A percentile compares a stretch with the other conserved stretches of the same genome.
phyloP scores from a whole-genome alignment of 64 coral and sea anemone genomes.

The Actinia equina region DNA sequence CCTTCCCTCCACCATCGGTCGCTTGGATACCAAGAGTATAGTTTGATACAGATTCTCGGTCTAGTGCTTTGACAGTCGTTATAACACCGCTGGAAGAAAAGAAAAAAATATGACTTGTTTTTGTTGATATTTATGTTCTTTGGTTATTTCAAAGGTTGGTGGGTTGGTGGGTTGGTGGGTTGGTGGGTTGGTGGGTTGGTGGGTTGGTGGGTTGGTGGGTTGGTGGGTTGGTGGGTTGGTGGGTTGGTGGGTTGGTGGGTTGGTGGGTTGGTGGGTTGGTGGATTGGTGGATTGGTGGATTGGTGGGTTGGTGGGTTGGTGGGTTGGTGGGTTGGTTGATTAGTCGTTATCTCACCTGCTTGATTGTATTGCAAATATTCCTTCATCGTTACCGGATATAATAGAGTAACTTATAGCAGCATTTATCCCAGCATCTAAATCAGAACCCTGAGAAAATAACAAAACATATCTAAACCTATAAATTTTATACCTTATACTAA shows the following conservation, averaged over 20 bases:
- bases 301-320: neutral
- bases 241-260: too few species aligned
- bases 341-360: slow-evolving; percentile 70
- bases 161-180: too few species aligned
- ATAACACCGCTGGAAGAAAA: slow-evolving; percentile 53
- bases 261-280: neutral
- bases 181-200: too few species aligned
- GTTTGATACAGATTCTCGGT: slow-evolving; percentile 43
- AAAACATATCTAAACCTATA: neutral
- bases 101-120: neutral
- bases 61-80: slow-evolving; percentile 42
- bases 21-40: slow-evolving; percentile 69
- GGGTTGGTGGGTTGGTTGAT: too few species aligned
- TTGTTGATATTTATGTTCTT: too few species aligned
- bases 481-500: too few species aligned
- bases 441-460: slow-evolving; percentile 39
- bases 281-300: neutral
- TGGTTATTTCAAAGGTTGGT: too few species aligned
- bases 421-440: slow-evolving; percentile 67
- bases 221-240: too few species aligned
- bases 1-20: slow-evolving; percentile 78
- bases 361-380: slow-evolving; percentile 46
- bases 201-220: too few species aligned
- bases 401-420: slow-evolving; percentile 69
- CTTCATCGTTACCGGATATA: slow-evolving; percentile 52